A percentile compares a stretch with the other conserved stretches of the same genome.
Conservation (phyloP, 2,888 invertebrate genomes). For the Kuschelorhynchus macadamiae region DNA sequence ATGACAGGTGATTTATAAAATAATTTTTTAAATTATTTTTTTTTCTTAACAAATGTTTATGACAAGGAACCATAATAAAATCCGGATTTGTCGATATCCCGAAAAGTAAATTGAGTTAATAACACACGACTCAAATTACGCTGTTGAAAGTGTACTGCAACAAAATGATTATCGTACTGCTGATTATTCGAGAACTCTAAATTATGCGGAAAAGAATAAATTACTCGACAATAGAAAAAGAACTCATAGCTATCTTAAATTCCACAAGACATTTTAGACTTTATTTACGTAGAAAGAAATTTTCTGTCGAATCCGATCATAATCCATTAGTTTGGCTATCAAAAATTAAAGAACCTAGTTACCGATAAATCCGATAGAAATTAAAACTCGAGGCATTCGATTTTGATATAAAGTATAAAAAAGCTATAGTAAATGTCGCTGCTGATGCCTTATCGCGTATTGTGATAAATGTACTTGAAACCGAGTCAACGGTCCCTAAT, state of each 20-base stretch:
- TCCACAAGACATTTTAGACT: constrained; percentile 52
- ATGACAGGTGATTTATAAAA: no score
- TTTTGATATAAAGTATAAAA: constrained; percentile 39
- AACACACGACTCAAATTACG: no score
- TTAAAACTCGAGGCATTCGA: constrained; percentile 24
- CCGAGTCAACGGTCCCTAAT: no score
- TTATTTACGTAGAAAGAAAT: constrained; percentile 47
- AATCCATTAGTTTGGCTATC: constrained; percentile 47
- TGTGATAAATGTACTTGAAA: no score
- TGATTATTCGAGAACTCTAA: constrained; percentile 30
- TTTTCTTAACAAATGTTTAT: no score
- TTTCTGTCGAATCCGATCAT: constrained; percentile 46
- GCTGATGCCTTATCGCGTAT: constrained; percentile 38
- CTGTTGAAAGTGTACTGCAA: no score
- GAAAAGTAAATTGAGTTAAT: no score
- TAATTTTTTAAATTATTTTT: no score
- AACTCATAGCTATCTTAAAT: constrained; percentile 49
- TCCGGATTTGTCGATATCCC: no score
- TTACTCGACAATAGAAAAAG: constrained; percentile 52
- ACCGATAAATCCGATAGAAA: constrained; percentile 28
- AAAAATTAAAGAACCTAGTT: constrained; percentile 41
- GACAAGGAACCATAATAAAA: no score
- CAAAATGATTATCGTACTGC: constrained; percentile 38
- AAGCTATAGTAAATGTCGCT: constrained; percentile 45
- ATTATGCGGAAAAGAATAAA: constrained; percentile 51